phyloP scores from a whole-genome alignment of 2,888 invertebrate genomes.

The Erebia epiphron region DNA sequence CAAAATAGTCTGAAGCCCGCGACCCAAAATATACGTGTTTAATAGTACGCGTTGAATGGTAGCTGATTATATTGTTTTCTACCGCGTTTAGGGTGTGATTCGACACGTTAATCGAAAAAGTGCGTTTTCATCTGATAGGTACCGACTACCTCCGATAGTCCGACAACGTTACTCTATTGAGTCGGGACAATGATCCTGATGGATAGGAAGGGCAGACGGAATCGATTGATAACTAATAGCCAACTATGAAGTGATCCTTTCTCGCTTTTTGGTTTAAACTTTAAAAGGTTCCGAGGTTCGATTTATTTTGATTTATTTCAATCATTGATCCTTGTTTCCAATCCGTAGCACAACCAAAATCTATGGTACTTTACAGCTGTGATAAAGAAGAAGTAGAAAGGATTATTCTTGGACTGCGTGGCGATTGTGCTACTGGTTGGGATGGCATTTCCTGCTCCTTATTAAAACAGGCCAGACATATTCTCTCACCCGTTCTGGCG shows the following conservation, averaged over 20 bases:
- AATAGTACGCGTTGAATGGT: slow-evolving; percentile 60
- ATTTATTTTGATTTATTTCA: neutral
- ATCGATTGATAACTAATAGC: slow-evolving; percentile 1
- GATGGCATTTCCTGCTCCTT: no score
- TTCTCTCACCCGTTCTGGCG: no score
- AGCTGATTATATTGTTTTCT: slow-evolving; percentile 81
- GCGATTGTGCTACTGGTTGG: no score
- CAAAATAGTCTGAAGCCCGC: slow-evolving; percentile 22
- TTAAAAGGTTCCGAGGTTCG: neutral
- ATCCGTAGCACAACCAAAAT: no score
- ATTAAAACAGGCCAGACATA: no score
- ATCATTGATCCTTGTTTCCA: no score
- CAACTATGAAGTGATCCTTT: neutral
- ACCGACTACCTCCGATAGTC: slow-evolving; percentile 27
- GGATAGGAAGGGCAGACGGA: slow-evolving; percentile 45
- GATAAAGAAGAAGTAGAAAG: no score
- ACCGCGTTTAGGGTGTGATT: slow-evolving; percentile 68
- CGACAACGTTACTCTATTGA: slow-evolving; percentile 68
- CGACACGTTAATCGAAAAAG: slow-evolving; percentile 78
- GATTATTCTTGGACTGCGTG: no score
- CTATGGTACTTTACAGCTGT: no score
- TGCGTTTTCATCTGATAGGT: slow-evolving; percentile 71
- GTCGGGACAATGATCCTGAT: slow-evolving; percentile 63
- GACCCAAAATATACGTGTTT: slow-evolving; percentile 36
- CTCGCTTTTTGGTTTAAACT: neutral